phyloP scores from a whole-genome alignment of 2,797 vertebrate species.

The Fistularia tabacaria region DNA sequence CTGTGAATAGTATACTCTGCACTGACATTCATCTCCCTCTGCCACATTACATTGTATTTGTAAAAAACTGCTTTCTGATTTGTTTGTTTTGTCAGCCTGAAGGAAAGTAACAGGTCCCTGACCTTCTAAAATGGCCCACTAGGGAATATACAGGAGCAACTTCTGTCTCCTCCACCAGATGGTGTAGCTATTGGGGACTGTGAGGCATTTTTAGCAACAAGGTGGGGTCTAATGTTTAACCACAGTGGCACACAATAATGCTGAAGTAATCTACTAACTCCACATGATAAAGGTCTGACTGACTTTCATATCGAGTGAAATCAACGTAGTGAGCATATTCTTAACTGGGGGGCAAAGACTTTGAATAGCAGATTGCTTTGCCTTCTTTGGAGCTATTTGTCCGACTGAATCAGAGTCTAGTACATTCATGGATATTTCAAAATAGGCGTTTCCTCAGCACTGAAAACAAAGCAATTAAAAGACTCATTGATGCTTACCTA shows the following conservation, averaged over 20 bases:
- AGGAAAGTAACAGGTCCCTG: constrained; percentile 48
- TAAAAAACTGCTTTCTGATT: constrained; percentile 15
- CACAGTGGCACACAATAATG: constrained; percentile 40
- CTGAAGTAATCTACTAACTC: constrained; percentile 31
- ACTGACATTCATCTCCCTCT: constrained; percentile 24
- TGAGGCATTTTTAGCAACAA: constrained; percentile 50
- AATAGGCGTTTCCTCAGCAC: constrained; percentile 14
- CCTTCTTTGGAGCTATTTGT: constrained; percentile 56
- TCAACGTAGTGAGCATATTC: constrained; percentile 57
- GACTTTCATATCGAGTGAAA: constrained; percentile 41
- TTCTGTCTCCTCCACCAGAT: constrained; percentile 47
- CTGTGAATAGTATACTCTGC: constrained; percentile 19
- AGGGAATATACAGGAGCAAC: constrained; percentile 44
- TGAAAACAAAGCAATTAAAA: constrained; percentile 8
- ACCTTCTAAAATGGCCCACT: constrained; percentile 42
- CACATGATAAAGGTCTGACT: constrained; percentile 39
- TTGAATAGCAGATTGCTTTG: constrained; percentile 40
- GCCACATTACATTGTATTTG: constrained; percentile 17
- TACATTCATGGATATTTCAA: constrained; percentile 41
- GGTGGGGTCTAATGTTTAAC: constrained; percentile 44
- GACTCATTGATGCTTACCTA: constrained; percentile 21
- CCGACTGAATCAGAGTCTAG: constrained; percentile 38
- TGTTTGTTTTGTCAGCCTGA: constrained; percentile 17
- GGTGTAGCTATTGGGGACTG: constrained; percentile 48
- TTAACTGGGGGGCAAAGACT: constrained; percentile 36